Conservation (phyloP, 2,797 vertebrate genomes). For the Merluccius polli region DNA sequence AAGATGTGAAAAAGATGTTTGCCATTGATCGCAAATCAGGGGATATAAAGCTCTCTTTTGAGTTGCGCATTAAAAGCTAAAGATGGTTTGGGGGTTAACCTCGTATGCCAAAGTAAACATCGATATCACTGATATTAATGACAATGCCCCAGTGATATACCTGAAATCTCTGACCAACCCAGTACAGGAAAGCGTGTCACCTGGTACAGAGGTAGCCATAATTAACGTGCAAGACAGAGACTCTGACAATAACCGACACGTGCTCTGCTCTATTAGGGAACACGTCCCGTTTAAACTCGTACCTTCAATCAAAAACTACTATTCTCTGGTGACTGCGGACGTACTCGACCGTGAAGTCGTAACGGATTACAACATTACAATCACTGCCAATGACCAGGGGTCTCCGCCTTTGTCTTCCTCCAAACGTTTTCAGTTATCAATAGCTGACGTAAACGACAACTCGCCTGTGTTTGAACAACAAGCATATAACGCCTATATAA, state of each 20-base stretch:
- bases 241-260: conserved; percentile 28
- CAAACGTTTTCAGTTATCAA: conserved; percentile 41
- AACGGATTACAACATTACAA: conserved; percentile 54
- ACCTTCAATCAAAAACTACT: conserved; percentile 54
- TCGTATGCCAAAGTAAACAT: neutral
- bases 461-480: conserved; percentile 46
- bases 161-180: too few relatives aligned
- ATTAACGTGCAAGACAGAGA: conserved; percentile 57
- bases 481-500: conserved; percentile 54
- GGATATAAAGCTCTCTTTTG: conserved; percentile 26
- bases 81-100: neutral
- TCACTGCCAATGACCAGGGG: conserved; percentile 46
- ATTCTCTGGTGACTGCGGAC: conserved; percentile 30
- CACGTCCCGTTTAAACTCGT: conserved; percentile 40
- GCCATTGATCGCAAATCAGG: conserved; percentile 46
- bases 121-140: neutral
- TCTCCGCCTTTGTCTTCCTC: conserved; percentile 37
- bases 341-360: conserved; percentile 52
- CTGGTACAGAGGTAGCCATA: conserved; percentile 45
- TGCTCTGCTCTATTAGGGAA: neutral
- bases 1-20: conserved; percentile 34
- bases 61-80: neutral
- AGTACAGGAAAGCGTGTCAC: neutral
- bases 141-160: neutral
- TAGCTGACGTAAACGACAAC: conserved; percentile 61